phyloP scores from a whole-genome alignment of 1,140 invertebrate species.

The Aleiodes sp. region DNA sequence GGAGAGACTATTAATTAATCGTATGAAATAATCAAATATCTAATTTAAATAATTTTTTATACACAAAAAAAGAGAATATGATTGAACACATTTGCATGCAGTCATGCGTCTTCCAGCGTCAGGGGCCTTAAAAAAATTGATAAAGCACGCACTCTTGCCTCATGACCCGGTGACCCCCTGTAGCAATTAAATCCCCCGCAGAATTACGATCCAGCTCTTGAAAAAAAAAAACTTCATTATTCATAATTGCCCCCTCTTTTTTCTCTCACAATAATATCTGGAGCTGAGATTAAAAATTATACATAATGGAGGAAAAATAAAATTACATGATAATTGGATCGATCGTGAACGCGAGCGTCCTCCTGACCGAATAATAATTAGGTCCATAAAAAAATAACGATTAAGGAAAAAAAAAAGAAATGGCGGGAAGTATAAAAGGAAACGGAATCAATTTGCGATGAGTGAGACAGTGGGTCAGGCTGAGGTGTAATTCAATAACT shows the following conservation, averaged over 20 bases:
- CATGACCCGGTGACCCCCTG: neutral
- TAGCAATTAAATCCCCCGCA: neutral
- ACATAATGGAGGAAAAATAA: neutral
- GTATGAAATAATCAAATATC: no score
- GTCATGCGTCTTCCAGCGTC: neutral
- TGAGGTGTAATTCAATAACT: constrained; percentile 28
- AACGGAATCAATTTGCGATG: constrained; percentile 19
- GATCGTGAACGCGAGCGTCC: neutral
- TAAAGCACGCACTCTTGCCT: neutral
- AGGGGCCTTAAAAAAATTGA: neutral
- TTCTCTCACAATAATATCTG: neutral
- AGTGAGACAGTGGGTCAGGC: constrained; percentile 6
- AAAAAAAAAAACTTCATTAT: no score
- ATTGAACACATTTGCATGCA: no score
- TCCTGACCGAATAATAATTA: constrained; percentile 20
- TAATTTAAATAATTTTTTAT: no score
- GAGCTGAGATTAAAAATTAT: constrained; percentile 5
- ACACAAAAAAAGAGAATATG: no score
- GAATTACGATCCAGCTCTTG: no score
- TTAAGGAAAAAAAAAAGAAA: neutral
- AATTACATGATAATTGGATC: constrained; percentile 10
- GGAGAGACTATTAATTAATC: no score
- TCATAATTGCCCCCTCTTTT: neutral
- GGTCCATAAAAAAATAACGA: constrained; percentile 18
- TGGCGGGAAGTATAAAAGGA: neutral